Percentiles rank a stretch among this genome's conserved stretches.
phyloP scores from a whole-genome alignment of 2,888 invertebrate species.

The Cheilosia variabilis region DNA sequence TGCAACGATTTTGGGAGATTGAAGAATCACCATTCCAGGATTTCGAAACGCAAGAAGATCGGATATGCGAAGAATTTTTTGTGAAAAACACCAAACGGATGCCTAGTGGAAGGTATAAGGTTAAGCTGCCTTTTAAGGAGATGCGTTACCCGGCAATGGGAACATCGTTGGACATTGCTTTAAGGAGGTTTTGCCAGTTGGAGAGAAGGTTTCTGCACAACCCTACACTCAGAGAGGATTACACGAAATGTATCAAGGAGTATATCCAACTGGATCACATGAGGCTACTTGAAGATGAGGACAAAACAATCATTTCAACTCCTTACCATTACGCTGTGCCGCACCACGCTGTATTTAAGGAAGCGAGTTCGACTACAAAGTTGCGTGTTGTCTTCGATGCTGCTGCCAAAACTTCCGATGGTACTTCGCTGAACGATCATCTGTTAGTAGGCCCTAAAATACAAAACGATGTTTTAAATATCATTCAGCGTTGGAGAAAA shows the following conservation, averaged over 20 bases:
- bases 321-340: background rate
- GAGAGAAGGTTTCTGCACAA: constrained; percentile 17
- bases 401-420: too few species aligned
- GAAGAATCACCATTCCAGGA: too few species aligned
- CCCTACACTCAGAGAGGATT: constrained; percentile 16
- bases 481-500: too few species aligned
- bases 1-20: constrained; percentile 29
- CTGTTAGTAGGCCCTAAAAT: too few species aligned
- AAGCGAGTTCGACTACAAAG: too few species aligned
- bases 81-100: constrained; percentile 13
- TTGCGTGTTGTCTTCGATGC: too few species aligned
- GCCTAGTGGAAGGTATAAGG: constrained; percentile 25
- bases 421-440: too few species aligned
- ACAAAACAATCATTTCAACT: background rate
- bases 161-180: background rate
- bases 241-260: constrained; percentile 30
- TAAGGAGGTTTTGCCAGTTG: constrained; percentile 10
- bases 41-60: too few species aligned
- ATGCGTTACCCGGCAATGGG: too few species aligned
- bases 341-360: too few species aligned
- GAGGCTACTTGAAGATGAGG: constrained; percentile 13
- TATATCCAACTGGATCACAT: constrained; percentile 22
- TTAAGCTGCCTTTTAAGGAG: background rate
- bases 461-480: too few species aligned
- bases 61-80: constrained; percentile 11